Percentiles rank a stretch among this genome's conserved stretches.
phyloP scores from a whole-genome alignment of 2,888 invertebrate genomes.

The Argyresthia albistria region DNA sequence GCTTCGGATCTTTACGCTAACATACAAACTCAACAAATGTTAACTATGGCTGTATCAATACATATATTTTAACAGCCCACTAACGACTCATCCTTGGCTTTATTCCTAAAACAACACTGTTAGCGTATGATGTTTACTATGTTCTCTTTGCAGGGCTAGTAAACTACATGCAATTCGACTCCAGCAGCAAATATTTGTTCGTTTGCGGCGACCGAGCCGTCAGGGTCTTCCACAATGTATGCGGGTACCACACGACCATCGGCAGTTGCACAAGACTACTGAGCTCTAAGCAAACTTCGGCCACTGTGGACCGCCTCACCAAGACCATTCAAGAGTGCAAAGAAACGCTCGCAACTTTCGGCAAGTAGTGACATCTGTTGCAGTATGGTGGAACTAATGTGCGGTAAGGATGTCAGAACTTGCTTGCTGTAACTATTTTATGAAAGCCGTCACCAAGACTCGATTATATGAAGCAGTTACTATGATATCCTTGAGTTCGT shows the following conservation, averaged over 20 bases:
- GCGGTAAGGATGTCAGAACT: too few relatives aligned
- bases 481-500: too few relatives aligned
- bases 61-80: too few relatives aligned
- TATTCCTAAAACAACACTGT: too few relatives aligned
- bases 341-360: slow-evolving; percentile 45
- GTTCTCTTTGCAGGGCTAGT: slow-evolving; percentile 73
- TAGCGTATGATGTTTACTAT: too few relatives aligned
- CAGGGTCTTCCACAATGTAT: slow-evolving; percentile 82
- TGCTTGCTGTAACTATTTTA: too few relatives aligned
- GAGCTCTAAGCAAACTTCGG: slow-evolving; percentile 74
- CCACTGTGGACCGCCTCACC: slow-evolving; percentile 83
- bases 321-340: slow-evolving; percentile 77
- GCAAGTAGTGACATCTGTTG: slow-evolving; percentile 27
- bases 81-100: too few relatives aligned
- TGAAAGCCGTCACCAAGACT: too few relatives aligned
- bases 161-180: slow-evolving; percentile 80
- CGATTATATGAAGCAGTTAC: too few relatives aligned
- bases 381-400: background rate
- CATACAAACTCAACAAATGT: too few relatives aligned
- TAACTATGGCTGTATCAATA: too few relatives aligned
- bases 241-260: slow-evolving; percentile 53
- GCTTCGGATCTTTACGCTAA: too few relatives aligned
- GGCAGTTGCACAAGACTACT: slow-evolving; percentile 54
- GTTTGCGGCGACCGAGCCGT: slow-evolving; percentile 84
- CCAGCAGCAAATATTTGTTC: slow-evolving; percentile 80